phyloP scores from a whole-genome alignment of 2,888 invertebrate species.

The Hydroisotoma schaefferi region DNA sequence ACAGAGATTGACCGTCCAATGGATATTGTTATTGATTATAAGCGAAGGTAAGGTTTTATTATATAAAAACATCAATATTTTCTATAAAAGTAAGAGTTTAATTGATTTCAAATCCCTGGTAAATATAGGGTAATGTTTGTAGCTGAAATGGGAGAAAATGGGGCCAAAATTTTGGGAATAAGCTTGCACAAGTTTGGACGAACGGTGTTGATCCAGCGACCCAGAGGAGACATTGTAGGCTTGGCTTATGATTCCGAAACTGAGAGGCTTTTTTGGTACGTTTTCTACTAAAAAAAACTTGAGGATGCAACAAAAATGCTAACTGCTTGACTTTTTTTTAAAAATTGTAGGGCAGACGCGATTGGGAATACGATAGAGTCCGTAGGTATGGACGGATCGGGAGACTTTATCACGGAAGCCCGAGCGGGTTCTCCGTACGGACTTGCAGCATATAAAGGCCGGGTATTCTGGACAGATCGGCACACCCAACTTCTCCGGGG shows the following conservation, averaged over 20 bases:
- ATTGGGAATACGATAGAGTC: constrained; percentile 37
- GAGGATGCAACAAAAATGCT: background rate
- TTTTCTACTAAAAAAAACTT: background rate
- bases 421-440: constrained; percentile 34
- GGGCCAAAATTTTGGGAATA: constrained; percentile 61
- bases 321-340: background rate
- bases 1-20: constrained; percentile 60
- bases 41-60: constrained; percentile 59
- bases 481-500: constrained; percentile 27
- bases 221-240: constrained; percentile 57
- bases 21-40: constrained; percentile 65
- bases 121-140: constrained; percentile 64
- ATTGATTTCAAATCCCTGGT: too few species aligned
- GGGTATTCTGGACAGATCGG: constrained; percentile 45
- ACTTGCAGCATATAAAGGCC: constrained; percentile 34
- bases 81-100: constrained; percentile 10
- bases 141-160: constrained; percentile 51
- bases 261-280: constrained; percentile 61
- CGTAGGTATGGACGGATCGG: constrained; percentile 27
- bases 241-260: constrained; percentile 59
- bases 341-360: constrained; percentile 37
- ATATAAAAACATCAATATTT: constrained; percentile 11
- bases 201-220: constrained; percentile 53
- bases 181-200: constrained; percentile 64
- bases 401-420: constrained; percentile 11